Conservation (phyloP, 1,140 invertebrate species). For the Zaprionus inermis region DNA sequence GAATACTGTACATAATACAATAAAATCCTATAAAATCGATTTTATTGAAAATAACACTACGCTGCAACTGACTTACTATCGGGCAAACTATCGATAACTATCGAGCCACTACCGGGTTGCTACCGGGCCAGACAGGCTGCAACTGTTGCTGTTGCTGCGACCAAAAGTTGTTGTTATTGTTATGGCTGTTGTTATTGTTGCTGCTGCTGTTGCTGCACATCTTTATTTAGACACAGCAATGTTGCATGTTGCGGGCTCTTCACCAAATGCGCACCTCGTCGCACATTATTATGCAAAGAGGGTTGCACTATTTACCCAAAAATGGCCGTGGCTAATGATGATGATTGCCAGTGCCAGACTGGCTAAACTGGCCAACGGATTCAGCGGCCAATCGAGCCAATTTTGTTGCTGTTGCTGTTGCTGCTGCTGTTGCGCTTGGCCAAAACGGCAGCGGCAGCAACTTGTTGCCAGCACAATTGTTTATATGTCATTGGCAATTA, state of each 20-base stretch:
- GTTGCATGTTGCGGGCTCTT: slow-evolving; percentile 81
- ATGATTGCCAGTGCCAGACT: slow-evolving; percentile 63
- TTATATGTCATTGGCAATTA: slow-evolving; percentile 79
- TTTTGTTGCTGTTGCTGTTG: slow-evolving; percentile 43
- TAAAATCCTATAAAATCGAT: no score
- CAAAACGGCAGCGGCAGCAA: slow-evolving; percentile 50
- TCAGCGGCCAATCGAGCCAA: slow-evolving; percentile 34
- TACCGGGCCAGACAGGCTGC: slow-evolving; percentile 29
- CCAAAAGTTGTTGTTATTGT: slow-evolving; percentile 56
- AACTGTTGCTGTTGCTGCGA: slow-evolving; percentile 20
- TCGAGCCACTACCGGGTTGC: slow-evolving; percentile 64
- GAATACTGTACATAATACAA: no score
- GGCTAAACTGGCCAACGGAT: slow-evolving; percentile 22
- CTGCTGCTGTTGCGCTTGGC: slow-evolving; percentile 55
- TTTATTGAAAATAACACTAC: no score
- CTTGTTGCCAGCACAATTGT: slow-evolving; percentile 64
- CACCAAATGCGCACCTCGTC: slow-evolving; percentile 77
- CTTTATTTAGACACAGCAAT: slow-evolving; percentile 82
- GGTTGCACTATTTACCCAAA: slow-evolving; percentile 83
- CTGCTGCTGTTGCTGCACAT: slow-evolving; percentile 55
- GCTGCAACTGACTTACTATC: neutral
- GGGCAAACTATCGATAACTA: slow-evolving; percentile 4
- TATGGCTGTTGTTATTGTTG: slow-evolving; percentile 37
- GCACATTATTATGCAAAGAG: slow-evolving; percentile 82
- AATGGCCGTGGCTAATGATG: slow-evolving; percentile 81